phyloP scores from a whole-genome alignment of 2,888 invertebrate species.

The Unio delphinus region DNA sequence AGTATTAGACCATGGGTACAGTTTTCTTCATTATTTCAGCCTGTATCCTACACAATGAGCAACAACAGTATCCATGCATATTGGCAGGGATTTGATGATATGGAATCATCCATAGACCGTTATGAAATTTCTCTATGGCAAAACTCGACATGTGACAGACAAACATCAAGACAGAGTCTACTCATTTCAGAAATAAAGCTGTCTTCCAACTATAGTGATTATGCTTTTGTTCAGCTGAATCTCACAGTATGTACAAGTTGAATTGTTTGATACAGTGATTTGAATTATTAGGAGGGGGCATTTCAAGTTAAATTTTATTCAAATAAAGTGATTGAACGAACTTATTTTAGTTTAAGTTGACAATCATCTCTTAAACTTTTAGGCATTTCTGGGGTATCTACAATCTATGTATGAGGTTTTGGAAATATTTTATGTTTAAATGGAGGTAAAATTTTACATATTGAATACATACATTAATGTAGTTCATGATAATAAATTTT shows the following conservation, averaged over 20 bases:
- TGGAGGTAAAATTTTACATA: background rate
- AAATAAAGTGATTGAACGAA: no score
- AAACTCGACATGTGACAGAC: slow-evolving; percentile 15
- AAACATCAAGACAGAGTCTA: background rate
- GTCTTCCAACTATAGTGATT: slow-evolving; percentile 14
- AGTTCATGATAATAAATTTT: no score
- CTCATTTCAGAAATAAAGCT: slow-evolving; percentile 15
- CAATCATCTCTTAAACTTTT: no score
- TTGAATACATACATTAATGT: no score
- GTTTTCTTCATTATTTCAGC: slow-evolving; percentile 15
- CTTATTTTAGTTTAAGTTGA: no score
- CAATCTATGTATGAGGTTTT: no score
- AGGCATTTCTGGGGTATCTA: no score
- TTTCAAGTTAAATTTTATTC: no score
- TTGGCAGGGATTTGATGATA: slow-evolving; percentile 36
- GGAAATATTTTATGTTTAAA: background rate
- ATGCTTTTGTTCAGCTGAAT: slow-evolving; percentile 22
- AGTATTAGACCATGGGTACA: background rate
- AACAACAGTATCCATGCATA: slow-evolving; percentile 15
- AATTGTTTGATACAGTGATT: no score
- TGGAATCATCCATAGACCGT: slow-evolving; percentile 24
- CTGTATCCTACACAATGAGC: slow-evolving; percentile 23
- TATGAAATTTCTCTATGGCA: slow-evolving; percentile 26
- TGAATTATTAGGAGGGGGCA: no score
- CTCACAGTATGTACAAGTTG: slow-evolving; percentile 8